phyloP scores from a whole-genome alignment of 92 coral and sea anemone species.

The Phenganax stokvisi region DNA sequence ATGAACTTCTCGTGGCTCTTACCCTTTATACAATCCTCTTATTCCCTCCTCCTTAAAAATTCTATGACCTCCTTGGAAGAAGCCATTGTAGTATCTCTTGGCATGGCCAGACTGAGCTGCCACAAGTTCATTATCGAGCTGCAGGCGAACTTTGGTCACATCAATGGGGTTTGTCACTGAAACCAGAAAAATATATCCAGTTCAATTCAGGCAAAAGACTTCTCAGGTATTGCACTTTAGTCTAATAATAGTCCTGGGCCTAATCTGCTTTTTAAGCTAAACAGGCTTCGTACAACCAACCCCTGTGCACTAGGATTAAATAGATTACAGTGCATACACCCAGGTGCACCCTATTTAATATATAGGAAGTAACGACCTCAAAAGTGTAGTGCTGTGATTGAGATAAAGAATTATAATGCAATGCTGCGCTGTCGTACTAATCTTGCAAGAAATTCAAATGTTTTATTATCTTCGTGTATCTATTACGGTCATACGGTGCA shows the following conservation, averaged over 20 bases:
- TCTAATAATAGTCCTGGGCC: no score
- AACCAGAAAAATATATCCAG: neutral
- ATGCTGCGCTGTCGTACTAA: no score
- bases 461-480: no score
- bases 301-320: neutral
- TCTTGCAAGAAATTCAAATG: no score
- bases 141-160: constrained; percentile 92
- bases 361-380: neutral
- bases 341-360: neutral
- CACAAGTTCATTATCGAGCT: constrained; percentile 89
- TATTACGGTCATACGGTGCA: no score
- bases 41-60: constrained; percentile 76
- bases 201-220: neutral
- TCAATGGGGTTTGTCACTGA: constrained; percentile 91
- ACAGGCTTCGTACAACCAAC: neutral
- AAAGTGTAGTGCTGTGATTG: neutral
- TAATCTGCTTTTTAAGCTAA: neutral
- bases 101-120: constrained; percentile 55
- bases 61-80: constrained; percentile 63
- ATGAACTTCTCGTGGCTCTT: constrained; percentile 9
- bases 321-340: neutral
- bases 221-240: no score
- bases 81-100: constrained; percentile 82
- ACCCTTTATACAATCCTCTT: constrained; percentile 89
- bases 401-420: no score